Evolutionary conservation across 2,888 invertebrate genomes (phyloP), one percentile per base, ranked within the genome.

Genomic region (Orthosia gothica): DNA sequence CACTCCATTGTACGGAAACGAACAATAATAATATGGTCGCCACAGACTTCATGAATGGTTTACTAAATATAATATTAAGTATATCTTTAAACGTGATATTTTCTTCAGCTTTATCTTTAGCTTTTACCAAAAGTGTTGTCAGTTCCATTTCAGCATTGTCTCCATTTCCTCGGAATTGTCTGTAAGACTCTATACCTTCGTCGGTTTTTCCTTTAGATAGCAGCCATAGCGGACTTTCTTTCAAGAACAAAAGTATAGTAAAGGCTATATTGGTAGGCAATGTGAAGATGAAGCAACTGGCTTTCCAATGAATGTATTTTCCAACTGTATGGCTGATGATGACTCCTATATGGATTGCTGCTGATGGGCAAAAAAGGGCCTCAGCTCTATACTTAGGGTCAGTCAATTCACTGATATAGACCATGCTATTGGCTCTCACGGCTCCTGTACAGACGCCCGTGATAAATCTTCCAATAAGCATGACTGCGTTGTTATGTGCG

Each of bases 161-260:
- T 4, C 83, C 87, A 7, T 84, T 85, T 0, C 93, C 93, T 76
- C 94, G 90, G 61, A 92, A 93, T 82, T 84, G 79, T 82, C 81
- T 89, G 54, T 90, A 94, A 3, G 89, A 79, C 47, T 88, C 76
- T 11, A 87, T 82, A 0, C 93, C 94, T 79, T 90, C 87, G 4
- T 91, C 87, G 2, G 73, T 83, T 73, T 84, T 91, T 1, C 92
- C 92, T 83, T 92, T 92, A 4, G 88, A 82, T 40, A 94, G 87
- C 45, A 94, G 75, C 94, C 94, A 94, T 5, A 93, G 64, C 2
- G 94, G 94, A 47, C 93, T 94, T 84, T 94, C 94, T 87, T 91
- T 91, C 50, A 93, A 76, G 67, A 87, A 85, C 11, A 92, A 4
- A 0, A 92, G 57, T 16, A 90, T 70, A 2, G 82, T 13, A 20